phyloP scores from a whole-genome alignment of 2,797 vertebrate species.

The Microchirus variegatus region DNA sequence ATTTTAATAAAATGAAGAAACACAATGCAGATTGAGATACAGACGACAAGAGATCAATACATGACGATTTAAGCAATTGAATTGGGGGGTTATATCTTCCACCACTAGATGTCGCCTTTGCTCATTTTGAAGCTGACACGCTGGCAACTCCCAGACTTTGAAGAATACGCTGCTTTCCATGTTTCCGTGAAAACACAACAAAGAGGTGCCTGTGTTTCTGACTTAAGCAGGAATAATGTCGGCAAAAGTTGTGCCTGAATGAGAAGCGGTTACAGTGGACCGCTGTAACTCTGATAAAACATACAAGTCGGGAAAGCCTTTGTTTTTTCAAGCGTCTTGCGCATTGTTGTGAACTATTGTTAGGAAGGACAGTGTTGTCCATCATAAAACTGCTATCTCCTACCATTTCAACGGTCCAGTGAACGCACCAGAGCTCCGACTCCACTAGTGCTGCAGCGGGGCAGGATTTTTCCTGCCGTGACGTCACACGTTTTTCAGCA shows the following conservation, averaged over 20 bases:
- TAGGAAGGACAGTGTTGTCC: not conserved
- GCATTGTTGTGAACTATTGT: not conserved
- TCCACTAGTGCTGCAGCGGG: slow-evolving; percentile 34
- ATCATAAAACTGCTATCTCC: accelerated
- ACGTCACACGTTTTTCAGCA: slow-evolving; percentile 75
- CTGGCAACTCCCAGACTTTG: slow-evolving; percentile 10
- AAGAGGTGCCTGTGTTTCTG: not conserved
- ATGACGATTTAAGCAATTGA: no score
- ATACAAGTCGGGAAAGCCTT: not conserved
- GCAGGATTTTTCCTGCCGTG: slow-evolving; percentile 69
- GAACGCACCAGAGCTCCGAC: slow-evolving; percentile 40
- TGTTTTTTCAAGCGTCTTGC: not conserved
- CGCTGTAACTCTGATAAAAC: not conserved
- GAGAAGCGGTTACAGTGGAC: no score
- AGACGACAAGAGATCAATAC: no score
- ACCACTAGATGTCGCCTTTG: slow-evolving; percentile 50
- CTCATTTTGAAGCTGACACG: not conserved
- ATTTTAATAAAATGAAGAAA: no score
- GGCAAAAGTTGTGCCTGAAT: not conserved
- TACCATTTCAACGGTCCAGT: not conserved
- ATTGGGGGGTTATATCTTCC: no score
- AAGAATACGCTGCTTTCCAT: slow-evolving; percentile 11
- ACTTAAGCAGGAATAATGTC: accelerated
- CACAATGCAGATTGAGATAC: no score
- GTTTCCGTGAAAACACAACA: not conserved